Base-by-base conservation (phyloP, 2,113 vertebrate genomes). In the Aphyosemion australe region DNA sequence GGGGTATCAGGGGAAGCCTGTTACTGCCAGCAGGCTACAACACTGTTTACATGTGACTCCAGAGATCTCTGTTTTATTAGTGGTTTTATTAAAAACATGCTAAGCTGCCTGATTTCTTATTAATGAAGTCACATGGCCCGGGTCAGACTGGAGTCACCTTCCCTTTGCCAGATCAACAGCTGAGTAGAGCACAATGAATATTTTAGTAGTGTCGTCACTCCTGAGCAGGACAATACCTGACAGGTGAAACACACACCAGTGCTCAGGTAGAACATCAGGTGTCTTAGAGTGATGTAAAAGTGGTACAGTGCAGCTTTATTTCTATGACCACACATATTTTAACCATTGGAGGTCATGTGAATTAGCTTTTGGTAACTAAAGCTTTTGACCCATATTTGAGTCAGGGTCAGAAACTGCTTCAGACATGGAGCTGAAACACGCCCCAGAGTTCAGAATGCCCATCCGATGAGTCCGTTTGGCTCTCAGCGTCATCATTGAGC, bases 171-270 rank as follows among this genome's bases (percentile, higher is more conserved):
- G 78, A 57, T 51, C 42, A 50, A 48, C 54, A 69, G 58, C 41
- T 39, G 68, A 78, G 43, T 70, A 76, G 65, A 63, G 32, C 21
- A 56, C 41, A 21, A 84, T 87, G 50, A 80, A 90, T 90, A 83
- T 89, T 89, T 87, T 21, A 88, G 60, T 2, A 72, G 16, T 37
- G 34, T 26, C 5, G 46, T 73, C 77, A 76, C 45, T 69, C 57
- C 18, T 62, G 16, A 26, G 26, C 26, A 26, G 26, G 26, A 26
- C 64, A 56, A 57, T 67, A 72, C 64, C 58, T 79, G 70, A 59
- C 77, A 71, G 49, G 72, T 83, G 80, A 82, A 85, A 85, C 60
- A 15, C 39, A 82, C 65, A 84, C 78, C 62, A 26, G 3, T 20
- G 39, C 42, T 81, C 61, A 74, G 63, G 21, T 63, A 74, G 26